These are phyloP conservation scores for Prochilodus magdalenae DNA, from an alignment of 2,113 vertebrate species.

Conservation along the genomic window DNA sequence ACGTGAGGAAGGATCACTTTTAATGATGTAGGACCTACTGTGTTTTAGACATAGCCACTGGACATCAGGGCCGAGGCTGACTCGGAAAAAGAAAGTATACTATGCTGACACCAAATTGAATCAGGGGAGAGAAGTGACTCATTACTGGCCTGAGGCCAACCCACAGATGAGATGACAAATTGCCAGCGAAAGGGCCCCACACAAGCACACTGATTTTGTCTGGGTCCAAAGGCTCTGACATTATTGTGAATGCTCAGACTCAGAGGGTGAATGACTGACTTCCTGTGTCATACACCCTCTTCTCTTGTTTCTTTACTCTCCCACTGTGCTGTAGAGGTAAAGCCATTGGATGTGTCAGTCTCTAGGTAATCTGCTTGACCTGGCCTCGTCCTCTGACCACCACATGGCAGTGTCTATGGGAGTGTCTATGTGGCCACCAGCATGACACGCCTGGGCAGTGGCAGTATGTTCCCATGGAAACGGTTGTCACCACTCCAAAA, in stretches of 20 bases:
- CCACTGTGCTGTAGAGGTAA: not conserved
- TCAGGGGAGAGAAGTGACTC: not conserved
- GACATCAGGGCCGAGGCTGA: not conserved
- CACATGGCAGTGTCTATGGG: constrained; percentile 1
- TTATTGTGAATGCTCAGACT: constrained; percentile 5
- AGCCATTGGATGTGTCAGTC: constrained; percentile 12
- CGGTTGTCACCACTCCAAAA: constrained; percentile 42
- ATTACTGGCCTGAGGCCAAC: not conserved
- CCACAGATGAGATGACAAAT: not conserved
- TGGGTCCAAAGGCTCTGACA: not conserved
- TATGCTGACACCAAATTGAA: not conserved
- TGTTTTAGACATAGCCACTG: not conserved
- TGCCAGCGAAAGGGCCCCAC: not conserved
- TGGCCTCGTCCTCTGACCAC: constrained; percentile 17
- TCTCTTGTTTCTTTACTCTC: not conserved
- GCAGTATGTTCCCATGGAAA: constrained; percentile 36
- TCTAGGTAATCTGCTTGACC: constrained; percentile 39
- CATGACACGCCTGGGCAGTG: constrained; percentile 7
- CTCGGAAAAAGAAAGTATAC: not conserved
- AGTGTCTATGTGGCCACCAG: constrained; percentile 39
- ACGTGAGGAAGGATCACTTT: too few relatives aligned
- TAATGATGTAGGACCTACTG: too few relatives aligned
- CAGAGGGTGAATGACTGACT: not conserved
- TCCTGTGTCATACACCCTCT: constrained; percentile 7
- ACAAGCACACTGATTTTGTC: not conserved